These are phyloP conservation scores for Elgaria multicarinata DNA, from an alignment of 2,113 vertebrate species.

Conservation along the genomic window DNA sequence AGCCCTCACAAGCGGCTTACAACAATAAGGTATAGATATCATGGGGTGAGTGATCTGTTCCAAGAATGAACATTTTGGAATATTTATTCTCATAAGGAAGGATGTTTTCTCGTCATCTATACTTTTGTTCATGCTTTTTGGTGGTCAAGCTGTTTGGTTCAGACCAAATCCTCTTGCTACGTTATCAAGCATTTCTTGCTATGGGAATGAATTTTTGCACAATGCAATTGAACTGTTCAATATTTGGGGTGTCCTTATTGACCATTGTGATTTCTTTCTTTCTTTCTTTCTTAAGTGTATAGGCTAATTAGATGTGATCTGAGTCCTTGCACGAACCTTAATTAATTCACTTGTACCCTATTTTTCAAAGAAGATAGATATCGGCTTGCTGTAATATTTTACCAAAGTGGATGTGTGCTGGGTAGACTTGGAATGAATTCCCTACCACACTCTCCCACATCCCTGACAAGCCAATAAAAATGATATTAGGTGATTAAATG, in stretches of 20 bases:
- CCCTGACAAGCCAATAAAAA: conserved; percentile 76
- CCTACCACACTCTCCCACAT: conserved; percentile 52
- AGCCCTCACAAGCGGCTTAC: no score
- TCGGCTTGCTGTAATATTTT: conserved; percentile 74
- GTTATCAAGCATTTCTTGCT: conserved; percentile 37
- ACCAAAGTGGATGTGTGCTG: conserved; percentile 57
- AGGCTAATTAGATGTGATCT: conserved; percentile 71
- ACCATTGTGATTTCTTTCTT: not conserved
- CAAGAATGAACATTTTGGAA: conserved; percentile 41
- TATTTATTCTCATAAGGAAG: conserved; percentile 32
- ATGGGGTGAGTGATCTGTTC: conserved; percentile 44
- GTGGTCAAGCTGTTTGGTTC: conserved; percentile 26
- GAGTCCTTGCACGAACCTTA: conserved; percentile 65
- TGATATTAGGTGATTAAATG: conserved; percentile 74
- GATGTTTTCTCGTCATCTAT: not conserved
- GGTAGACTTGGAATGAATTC: conserved; percentile 65
- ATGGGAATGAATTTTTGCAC: conserved; percentile 41
- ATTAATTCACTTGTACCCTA: conserved; percentile 72
- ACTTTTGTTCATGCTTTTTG: not conserved
- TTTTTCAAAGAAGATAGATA: conserved; percentile 70
- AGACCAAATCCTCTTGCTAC: conserved; percentile 48
- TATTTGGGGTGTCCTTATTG: conserved; percentile 35
- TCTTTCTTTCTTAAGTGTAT: conserved; percentile 27
- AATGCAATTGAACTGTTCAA: conserved; percentile 34
- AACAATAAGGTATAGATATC: no score